Evolutionary conservation across 2,113 vertebrate species (phyloP).

Genomic region (Ceyx cyanopectus): DNA sequence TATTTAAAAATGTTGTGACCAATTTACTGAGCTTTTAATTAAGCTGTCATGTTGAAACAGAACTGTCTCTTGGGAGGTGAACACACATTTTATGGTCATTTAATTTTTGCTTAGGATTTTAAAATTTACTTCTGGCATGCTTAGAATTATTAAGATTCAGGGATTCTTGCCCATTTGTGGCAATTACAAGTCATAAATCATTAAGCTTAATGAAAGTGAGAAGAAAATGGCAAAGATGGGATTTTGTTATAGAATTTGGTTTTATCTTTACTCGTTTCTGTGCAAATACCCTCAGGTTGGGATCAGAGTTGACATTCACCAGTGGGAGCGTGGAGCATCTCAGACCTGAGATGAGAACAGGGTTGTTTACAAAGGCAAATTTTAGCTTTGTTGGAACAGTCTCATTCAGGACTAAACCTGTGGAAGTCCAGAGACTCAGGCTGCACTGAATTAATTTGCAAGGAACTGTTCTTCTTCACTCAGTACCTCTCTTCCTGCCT

Average conservation of each 20-base stretch:
- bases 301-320: rapidly evolving
- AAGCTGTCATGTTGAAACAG: constrained; percentile 8
- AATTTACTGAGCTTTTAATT: constrained; percentile 40
- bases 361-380: not conserved
- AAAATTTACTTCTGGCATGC: not conserved
- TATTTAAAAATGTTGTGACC: not conserved
- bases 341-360: not conserved
- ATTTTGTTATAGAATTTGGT: not conserved
- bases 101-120: constrained; percentile 33
- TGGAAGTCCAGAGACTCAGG: not conserved
- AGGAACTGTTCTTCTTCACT: not conserved
- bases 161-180: not conserved
- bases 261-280: not conserved
- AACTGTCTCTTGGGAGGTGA: not conserved
- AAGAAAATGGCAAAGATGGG: not conserved
- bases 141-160: not conserved
- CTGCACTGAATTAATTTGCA: rapidly evolving
- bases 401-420: not conserved
- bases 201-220: not conserved
- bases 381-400: not conserved
- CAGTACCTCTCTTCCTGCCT: not conserved
- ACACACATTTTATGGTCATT: constrained; percentile 11
- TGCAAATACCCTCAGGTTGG: rapidly evolving
- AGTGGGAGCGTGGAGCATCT: not conserved
- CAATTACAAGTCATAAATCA: not conserved